phyloP scores from a whole-genome alignment of 2,113 vertebrate species.

The mouse (Mus musculus) region GRCm39 chr4:65417501-65418000 shows the following conservation, averaged over 20 bases:
- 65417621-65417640: neutral
- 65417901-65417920: neutral
- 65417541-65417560: conserved; percentile 20
- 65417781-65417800: neutral
- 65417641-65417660: neutral
- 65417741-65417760: neutral
- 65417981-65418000: neutral
- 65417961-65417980: neutral
- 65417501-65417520: conserved; percentile 25
- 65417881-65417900: neutral
- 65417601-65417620: neutral
- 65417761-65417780: neutral
- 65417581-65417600: neutral
- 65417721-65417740: neutral
- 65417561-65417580: neutral
- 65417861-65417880: neutral
- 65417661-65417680: neutral
- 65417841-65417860: neutral
- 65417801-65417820: no score
- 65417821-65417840: neutral
- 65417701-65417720: neutral
- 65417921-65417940: neutral
- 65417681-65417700: neutral
- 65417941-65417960: neutral
- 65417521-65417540: conserved; percentile 48